Evolutionary conservation across 2,888 invertebrate species (phyloP).

Genomic region (Hydrotaea cyrtoneurina): DNA sequence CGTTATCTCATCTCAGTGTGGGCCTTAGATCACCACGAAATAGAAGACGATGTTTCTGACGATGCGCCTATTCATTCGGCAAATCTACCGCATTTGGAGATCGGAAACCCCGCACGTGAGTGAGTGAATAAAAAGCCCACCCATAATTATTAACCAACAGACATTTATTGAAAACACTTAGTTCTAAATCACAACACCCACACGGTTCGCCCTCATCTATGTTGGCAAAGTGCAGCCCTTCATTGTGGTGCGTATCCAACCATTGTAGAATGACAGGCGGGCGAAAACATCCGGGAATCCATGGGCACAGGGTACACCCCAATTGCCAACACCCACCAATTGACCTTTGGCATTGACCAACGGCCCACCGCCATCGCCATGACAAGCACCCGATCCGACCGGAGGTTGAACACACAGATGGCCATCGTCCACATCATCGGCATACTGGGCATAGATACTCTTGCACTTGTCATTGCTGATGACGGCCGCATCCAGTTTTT

Average conservation of each 20-base stretch:
- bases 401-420: constrained; percentile 83
- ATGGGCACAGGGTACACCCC: constrained; percentile 78
- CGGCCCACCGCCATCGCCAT: constrained; percentile 78
- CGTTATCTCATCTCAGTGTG: no score
- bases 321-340: constrained; percentile 78
- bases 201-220: not conserved
- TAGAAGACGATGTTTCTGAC: no score
- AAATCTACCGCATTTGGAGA: no score
- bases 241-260: constrained; percentile 76
- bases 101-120: no score
- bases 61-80: no score
- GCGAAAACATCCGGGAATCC: constrained; percentile 79
- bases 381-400: constrained; percentile 81
- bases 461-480: constrained; percentile 82
- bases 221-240: constrained; percentile 70
- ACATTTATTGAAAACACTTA: no score
- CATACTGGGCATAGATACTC: constrained; percentile 72
- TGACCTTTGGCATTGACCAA: constrained; percentile 74
- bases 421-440: constrained; percentile 82
- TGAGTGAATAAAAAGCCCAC: no score
- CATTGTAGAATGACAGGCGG: constrained; percentile 74
- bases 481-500: constrained; percentile 82
- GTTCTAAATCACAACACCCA: no score
- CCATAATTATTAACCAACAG: no score
- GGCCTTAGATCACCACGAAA: no score